Evolutionary conservation across 2,888 invertebrate species (phyloP), one percentile per base, ranked within the genome.

Genomic region (Drosophila niveifrons): DNA sequence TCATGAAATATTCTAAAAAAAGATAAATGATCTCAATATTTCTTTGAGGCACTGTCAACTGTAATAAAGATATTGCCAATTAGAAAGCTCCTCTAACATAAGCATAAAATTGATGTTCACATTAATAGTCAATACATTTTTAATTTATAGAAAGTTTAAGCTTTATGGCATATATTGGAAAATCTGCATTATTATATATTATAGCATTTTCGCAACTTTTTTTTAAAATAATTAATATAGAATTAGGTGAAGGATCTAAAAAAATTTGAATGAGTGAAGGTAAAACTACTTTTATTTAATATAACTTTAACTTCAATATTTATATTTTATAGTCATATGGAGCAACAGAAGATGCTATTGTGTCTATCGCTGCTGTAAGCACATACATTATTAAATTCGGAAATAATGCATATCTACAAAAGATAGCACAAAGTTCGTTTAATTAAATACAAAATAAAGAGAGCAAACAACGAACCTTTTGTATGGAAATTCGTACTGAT

Each of bases 401-500:
- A 10, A 31, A 9, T 8, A 31, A 31, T 31, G 31, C 9, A 31
- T 2, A 10, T 31, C 31, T 10, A 31, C 10, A 31, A 31, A 10
- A 3, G 36, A n/a, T 2, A 36, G 1, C 31, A 0, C n/a, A 7
- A 39, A 15, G 7, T 39, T 39, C 39, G 2, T 41, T 7, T 8
- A 15, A 41, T 15, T 2, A 8, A 41, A 15, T 15, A 1, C n/a
- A 29, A 6, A 11, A 34, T 13, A 13, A 13, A 41, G 6, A 41
- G 39, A 36, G 36, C 23, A n/a, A 36, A 10, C 31, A 31, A 10
- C 3, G 31, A 31, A 11, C 10, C 3, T n/a, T 41, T 41, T 13
- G 7, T 17, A 23, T 41, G n/a, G 3, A 51, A 15, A 18, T 9
- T 15, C 4, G 8, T 10, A 6, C 41, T 73, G 43, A 44, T 56